A percentile compares a stretch with the other conserved stretches of the same genome.
Conservation (phyloP, 2,797 vertebrate genomes). For the Sebastes umbrosus region DNA sequence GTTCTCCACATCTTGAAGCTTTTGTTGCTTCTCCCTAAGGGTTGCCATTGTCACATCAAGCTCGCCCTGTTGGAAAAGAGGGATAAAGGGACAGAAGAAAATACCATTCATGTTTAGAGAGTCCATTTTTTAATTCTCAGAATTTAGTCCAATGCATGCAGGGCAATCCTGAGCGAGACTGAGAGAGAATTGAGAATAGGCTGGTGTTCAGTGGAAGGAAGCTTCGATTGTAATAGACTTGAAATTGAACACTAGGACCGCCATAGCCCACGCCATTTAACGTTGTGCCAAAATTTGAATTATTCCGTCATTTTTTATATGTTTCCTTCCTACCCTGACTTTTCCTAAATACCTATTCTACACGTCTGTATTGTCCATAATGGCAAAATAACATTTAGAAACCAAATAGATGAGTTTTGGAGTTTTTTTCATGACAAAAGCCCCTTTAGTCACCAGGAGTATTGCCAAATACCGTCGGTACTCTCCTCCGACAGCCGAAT, state of each 20-base stretch:
- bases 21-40: conserved; percentile 84
- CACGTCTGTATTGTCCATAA: too few relatives aligned
- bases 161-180: neutral
- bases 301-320: too few relatives aligned
- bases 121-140: neutral
- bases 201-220: neutral
- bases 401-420: neutral
- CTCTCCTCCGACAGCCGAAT: neutral
- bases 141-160: neutral
- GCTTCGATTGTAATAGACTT: neutral
- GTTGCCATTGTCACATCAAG: conserved; percentile 85
- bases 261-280: too few relatives aligned
- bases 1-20: conserved; percentile 84
- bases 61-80: conserved; percentile 76
- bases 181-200: neutral
- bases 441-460: too few relatives aligned
- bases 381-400: too few relatives aligned
- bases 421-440: neutral
- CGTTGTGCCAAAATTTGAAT: too few relatives aligned
- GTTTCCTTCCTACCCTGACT: too few relatives aligned
- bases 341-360: too few relatives aligned
- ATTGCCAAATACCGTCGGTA: neutral
- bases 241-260: too few relatives aligned
- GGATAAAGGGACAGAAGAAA: neutral
- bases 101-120: neutral